These are phyloP conservation scores for Euplagia quadripunctaria DNA, from an alignment of 2,888 invertebrate species.

Conservation along the genomic window DNA sequence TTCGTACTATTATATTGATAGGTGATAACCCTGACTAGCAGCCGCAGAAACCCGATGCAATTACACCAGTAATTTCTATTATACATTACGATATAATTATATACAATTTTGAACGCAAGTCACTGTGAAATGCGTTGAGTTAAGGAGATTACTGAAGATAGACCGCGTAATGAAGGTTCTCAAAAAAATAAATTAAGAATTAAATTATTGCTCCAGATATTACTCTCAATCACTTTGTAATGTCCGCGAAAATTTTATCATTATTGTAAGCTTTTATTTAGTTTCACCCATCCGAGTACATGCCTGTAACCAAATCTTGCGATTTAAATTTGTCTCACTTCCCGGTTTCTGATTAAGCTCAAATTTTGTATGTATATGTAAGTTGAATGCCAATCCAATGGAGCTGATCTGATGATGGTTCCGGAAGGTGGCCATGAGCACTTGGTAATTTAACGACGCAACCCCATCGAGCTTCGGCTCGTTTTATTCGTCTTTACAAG, in stretches of 20 bases:
- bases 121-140: slow-evolving; percentile 36
- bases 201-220: background rate
- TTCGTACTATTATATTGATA: background rate
- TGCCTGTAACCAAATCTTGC: background rate
- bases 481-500: no score
- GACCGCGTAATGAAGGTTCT: slow-evolving; percentile 1
- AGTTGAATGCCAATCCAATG: no score
- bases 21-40: slow-evolving; percentile 20
- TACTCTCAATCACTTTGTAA: background rate
- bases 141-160: slow-evolving; percentile 14
- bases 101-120: slow-evolving; percentile 32
- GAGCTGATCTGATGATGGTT: no score
- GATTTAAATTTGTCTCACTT: background rate
- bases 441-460: no score
- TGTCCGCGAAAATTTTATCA: background rate
- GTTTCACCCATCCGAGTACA: background rate
- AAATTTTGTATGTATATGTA: background rate
- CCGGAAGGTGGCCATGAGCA: no score
- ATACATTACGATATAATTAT: slow-evolving; percentile 43
- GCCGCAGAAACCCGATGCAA: slow-evolving; percentile 42
- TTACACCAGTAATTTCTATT: slow-evolving; percentile 47
- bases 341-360: background rate
- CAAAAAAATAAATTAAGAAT: background rate
- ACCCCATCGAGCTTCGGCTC: no score
- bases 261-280: background rate